Percentiles rank a stretch among this genome's conserved stretches.
Conservation (phyloP, 1,140 invertebrate genomes). For the Grapholita molesta region DNA sequence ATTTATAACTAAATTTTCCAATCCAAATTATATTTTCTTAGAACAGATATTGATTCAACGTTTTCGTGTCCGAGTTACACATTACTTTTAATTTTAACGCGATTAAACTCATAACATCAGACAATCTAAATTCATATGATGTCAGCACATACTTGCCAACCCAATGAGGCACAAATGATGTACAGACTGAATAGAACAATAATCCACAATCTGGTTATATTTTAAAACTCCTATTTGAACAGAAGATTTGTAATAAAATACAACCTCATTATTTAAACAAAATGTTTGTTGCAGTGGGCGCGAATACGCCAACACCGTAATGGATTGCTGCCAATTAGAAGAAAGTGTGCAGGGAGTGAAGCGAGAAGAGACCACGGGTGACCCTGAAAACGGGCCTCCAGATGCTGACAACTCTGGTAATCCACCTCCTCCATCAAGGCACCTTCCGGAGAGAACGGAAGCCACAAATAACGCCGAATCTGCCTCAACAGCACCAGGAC, state of each 20-base stretch:
- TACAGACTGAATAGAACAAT: too few relatives aligned
- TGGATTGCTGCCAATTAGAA: constrained; percentile 95
- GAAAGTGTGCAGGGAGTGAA: constrained; percentile 87
- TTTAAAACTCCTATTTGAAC: too few relatives aligned
- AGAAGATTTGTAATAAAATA: too few relatives aligned
- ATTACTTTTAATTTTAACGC: too few relatives aligned
- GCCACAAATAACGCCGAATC: constrained; percentile 53
- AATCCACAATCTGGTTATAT: too few relatives aligned
- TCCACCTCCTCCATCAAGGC: constrained; percentile 63
- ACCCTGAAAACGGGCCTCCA: constrained; percentile 91
- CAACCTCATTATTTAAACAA: not conserved
- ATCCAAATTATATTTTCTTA: too few relatives aligned
- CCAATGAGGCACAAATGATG: too few relatives aligned
- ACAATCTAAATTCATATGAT: too few relatives aligned
- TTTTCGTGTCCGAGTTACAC: too few relatives aligned
- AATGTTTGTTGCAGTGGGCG: constrained; percentile 85
- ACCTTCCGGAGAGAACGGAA: constrained; percentile 59
- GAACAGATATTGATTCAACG: too few relatives aligned
- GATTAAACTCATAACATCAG: too few relatives aligned
- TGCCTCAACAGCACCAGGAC: constrained; percentile 52
- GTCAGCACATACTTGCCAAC: too few relatives aligned
- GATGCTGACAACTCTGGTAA: constrained; percentile 84
- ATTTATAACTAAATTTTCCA: constrained; percentile 30
- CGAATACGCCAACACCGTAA: constrained; percentile 93
- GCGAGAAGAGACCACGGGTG: constrained; percentile 87